Conservation (phyloP, 1,140 invertebrate genomes). For the Penaeus vannamei region DNA sequence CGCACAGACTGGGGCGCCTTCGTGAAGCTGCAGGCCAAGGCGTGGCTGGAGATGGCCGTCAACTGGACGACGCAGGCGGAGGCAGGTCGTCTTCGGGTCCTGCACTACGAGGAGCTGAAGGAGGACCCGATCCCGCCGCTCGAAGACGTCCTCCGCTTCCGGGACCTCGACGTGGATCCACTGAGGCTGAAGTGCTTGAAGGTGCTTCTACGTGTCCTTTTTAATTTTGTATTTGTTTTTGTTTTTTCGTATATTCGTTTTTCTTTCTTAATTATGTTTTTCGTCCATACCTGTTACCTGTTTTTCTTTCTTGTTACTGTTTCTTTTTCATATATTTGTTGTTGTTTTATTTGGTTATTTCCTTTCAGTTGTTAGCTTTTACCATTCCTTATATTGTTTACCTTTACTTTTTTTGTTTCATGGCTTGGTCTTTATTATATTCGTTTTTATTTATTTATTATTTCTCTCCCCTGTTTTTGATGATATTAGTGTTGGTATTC, state of each 20-base stretch:
- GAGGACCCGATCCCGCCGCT: conserved; percentile 63
- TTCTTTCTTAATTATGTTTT: not conserved
- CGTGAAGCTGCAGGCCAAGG: conserved; percentile 66
- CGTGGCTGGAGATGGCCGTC: conserved; percentile 69
- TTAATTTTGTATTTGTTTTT: not conserved
- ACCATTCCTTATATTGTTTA: too few species aligned
- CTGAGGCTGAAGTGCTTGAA: conserved; percentile 66
- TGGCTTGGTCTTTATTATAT: too few species aligned
- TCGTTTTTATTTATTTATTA: too few species aligned
- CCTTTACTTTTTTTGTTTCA: too few species aligned
- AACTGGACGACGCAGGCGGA: conserved; percentile 68
- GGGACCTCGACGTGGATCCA: conserved; percentile 57
- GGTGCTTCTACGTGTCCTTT: conserved; percentile 44
- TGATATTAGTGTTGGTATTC: too few species aligned
- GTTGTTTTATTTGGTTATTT: too few species aligned
- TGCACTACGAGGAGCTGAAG: conserved; percentile 39
- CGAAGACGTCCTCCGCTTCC: conserved; percentile 67
- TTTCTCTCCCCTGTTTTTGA: too few species aligned
- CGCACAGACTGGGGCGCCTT: conserved; percentile 69
- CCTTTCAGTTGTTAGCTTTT: too few species aligned
- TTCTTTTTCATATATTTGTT: too few species aligned
- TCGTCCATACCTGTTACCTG: too few species aligned
- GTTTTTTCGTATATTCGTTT: not conserved
- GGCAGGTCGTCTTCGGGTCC: not conserved
- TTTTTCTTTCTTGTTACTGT: too few species aligned